Conservation (phyloP, 2,888 invertebrate species). For the Spatulosminthurus flaviceps region DNA sequence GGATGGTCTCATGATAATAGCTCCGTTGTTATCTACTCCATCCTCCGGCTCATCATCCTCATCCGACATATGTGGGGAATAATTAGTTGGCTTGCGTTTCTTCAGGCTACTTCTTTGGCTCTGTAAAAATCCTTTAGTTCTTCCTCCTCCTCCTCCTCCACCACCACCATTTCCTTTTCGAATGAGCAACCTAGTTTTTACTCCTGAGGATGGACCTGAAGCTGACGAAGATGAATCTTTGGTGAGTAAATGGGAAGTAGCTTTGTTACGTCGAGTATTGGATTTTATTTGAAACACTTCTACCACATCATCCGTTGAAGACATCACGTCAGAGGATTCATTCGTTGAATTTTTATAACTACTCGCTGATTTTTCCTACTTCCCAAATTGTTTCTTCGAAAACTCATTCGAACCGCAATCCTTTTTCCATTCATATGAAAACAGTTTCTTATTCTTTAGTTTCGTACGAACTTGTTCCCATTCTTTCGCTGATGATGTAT, state of each 20-base stretch:
- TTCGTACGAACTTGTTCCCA: too few relatives aligned
- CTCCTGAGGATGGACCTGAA: slow-evolving; percentile 45
- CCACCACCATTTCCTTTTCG: slow-evolving; percentile 43
- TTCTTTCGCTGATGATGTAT: too few relatives aligned
- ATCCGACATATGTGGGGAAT: slow-evolving; percentile 50
- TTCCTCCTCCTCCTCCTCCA: slow-evolving; percentile 40
- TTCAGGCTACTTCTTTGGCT: slow-evolving; percentile 6
- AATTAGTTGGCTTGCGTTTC: slow-evolving; percentile 34
- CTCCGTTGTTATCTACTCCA: slow-evolving; percentile 47
- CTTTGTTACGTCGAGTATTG: slow-evolving; percentile 43
- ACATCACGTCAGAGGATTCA: slow-evolving; percentile 43
- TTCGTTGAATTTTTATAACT: too few relatives aligned
- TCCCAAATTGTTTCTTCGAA: too few relatives aligned
- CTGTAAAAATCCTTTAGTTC: slow-evolving; percentile 29
- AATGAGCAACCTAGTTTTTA: slow-evolving; percentile 59
- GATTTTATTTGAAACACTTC: slow-evolving; percentile 54
- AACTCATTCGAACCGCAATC: too few relatives aligned
- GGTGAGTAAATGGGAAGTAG: neutral
- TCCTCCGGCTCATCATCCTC: slow-evolving; percentile 48
- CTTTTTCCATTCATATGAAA: too few relatives aligned
- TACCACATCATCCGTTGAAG: slow-evolving; percentile 53
- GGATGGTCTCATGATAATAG: slow-evolving; percentile 28
- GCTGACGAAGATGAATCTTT: slow-evolving; percentile 20
- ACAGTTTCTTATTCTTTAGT: too few relatives aligned
- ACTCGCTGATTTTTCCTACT: too few relatives aligned